A percentile compares a stretch with the other conserved stretches of the same genome.
phyloP scores from a whole-genome alignment of 2,797 vertebrate species.

The Coregonus ussuriensis region DNA sequence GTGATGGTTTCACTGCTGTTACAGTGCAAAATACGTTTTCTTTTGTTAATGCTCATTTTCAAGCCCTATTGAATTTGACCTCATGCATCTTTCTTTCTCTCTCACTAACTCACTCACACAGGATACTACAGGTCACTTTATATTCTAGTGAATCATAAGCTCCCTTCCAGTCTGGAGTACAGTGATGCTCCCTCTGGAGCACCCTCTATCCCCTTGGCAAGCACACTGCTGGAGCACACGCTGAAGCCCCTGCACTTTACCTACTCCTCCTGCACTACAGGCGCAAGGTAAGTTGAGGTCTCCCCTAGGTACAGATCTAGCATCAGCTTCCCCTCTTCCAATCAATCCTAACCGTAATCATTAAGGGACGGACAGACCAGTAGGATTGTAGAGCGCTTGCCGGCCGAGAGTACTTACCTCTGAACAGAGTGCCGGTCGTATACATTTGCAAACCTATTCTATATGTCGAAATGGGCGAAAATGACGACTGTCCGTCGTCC shows the following conservation, averaged over 20 bases:
- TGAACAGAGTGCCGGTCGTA: too few relatives aligned
- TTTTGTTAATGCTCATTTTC: neutral
- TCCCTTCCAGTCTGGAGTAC: slow-evolving; percentile 95
- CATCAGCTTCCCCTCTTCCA: neutral
- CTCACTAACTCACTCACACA: slow-evolving; percentile 55
- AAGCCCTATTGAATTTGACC: neutral
- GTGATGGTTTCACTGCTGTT: neutral
- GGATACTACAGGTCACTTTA: slow-evolving; percentile 95
- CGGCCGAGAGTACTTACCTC: too few relatives aligned
- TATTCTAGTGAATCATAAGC: slow-evolving; percentile 92
- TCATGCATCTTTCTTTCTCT: neutral
- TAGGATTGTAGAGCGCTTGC: too few relatives aligned
- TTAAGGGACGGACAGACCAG: neutral
- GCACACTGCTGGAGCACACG: slow-evolving; percentile 94
- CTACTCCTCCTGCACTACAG: slow-evolving; percentile 91
- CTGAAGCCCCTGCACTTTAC: slow-evolving; percentile 98
- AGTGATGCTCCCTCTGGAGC: slow-evolving; percentile 80
- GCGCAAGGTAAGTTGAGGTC: slow-evolving; percentile 83
- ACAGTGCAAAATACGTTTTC: neutral
- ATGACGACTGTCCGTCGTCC: too few relatives aligned
- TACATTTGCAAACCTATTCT: too few relatives aligned
- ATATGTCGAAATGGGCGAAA: too few relatives aligned
- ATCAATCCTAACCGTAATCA: neutral
- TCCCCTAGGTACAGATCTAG: neutral
- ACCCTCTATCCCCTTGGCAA: slow-evolving; percentile 84